Evolutionary conservation across 2,797 vertebrate species (phyloP), one percentile per base, ranked within the genome.

Genomic region (Molossus molossus): DNA sequence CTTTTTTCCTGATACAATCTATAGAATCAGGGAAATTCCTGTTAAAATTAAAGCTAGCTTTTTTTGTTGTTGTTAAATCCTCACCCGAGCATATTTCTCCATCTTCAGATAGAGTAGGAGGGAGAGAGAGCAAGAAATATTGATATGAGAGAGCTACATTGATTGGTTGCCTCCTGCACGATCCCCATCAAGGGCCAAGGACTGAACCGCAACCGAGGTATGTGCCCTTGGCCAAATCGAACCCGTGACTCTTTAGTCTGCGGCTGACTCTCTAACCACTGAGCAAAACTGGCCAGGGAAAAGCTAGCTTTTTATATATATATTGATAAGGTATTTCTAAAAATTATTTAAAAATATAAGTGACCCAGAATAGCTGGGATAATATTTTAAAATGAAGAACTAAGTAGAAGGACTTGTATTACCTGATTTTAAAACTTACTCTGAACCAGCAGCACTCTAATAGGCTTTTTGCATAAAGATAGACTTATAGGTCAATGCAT

Each of bases 301-400:
- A 45, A 45, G 40, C 40, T 45, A 40, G 9, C 4, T 70, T 80
- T 87, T 60, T 37, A 62, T 11, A 80, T 11, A 80, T 86, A 65
- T 79, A 77, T 29, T 53, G n/a, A 69, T 48, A 79, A 58, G 9
- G 1, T 62, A 70, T 60, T 91, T 82, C 29, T 60, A 91, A 72
- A 82, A 91, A 62, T 82, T 72, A 72, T 82, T 79, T 53, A n/a
- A 29, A 53, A 91, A 64, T 91, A 9, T 53, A 73, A 82, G 37
- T 91, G 57, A 64, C 45, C 45, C 50, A 73, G 50, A 70, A 9
- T 80, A 80, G 8, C 48, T 17, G 15, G 37, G 14, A 48, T 87
- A 76, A 82, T 73, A 83, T 73, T 69, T 58, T 23, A 3, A 82
- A 72, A 91, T 50, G 45, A 50, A 72, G 27, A 91, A 33, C 14